These are phyloP conservation scores for Tamias sibiricus DNA, from an alignment of 2,113 vertebrate species.

Conservation along the genomic window DNA sequence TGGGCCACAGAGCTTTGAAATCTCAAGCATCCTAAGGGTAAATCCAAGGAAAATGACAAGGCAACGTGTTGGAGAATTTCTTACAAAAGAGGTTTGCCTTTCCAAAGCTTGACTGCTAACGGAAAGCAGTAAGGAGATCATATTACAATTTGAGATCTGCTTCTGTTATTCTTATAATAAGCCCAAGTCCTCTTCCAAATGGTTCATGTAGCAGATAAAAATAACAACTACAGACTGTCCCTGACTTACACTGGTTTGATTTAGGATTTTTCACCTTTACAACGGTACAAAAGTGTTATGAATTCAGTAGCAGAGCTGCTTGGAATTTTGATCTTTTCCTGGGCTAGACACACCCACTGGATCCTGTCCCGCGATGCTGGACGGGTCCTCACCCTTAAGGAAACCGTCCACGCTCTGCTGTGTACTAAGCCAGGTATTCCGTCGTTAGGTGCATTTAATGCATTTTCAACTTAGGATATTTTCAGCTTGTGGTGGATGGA, in stretches of 20 bases:
- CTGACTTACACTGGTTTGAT: not conserved
- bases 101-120: not conserved
- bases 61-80: not conserved
- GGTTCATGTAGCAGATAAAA: not conserved
- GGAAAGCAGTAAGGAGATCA: not conserved
- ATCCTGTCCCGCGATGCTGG: not conserved
- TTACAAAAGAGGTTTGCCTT: not conserved
- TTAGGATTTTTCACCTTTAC: not conserved
- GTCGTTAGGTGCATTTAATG: not conserved
- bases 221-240: not conserved
- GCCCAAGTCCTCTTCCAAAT: not conserved
- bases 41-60: not conserved
- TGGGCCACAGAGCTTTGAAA: not conserved
- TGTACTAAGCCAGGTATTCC: not conserved
- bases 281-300: not conserved
- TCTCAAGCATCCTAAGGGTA: not conserved
- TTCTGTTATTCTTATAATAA: constrained; percentile 17
- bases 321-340: not conserved
- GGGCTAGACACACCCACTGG: not conserved
- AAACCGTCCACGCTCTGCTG: not conserved
- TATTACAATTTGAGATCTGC: not conserved
- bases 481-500: not conserved
- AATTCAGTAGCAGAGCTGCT: not conserved
- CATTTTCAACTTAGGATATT: not conserved
- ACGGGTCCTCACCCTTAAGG: too few species aligned